phyloP scores from a whole-genome alignment of 2,888 invertebrate genomes.

The Thecocarcelia acutangulata region DNA sequence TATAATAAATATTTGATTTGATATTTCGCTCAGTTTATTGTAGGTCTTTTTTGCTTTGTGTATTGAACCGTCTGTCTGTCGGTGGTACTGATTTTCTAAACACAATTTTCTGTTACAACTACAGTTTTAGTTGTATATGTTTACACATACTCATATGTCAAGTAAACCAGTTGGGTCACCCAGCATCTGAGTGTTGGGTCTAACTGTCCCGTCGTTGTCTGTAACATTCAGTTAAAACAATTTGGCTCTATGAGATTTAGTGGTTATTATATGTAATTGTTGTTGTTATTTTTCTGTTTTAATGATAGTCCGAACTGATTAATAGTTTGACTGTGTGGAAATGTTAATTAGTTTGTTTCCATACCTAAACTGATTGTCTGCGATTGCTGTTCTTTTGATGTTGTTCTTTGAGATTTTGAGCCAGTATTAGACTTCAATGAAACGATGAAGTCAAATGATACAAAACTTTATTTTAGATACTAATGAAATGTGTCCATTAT shows the following conservation, averaged over 20 bases:
- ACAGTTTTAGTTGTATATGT: neutral
- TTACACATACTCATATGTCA: neutral
- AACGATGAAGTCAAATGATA: neutral
- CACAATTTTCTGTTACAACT: neutral
- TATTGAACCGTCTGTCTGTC: too few species aligned
- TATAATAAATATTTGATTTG: constrained; percentile 41
- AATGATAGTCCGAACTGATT: constrained; percentile 56
- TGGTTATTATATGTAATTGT: constrained; percentile 2
- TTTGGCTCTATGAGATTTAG: constrained; percentile 29
- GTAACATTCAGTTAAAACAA: constrained; percentile 48
- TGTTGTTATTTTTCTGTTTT: constrained; percentile 14
- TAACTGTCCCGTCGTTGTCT: constrained; percentile 52
- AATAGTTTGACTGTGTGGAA: constrained; percentile 64
- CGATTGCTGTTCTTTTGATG: neutral
- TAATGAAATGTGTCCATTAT: constrained; percentile 54
- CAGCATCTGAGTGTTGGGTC: neutral
- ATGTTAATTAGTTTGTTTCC: constrained; percentile 65
- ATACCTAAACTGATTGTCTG: constrained; percentile 2
- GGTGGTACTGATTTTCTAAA: constrained; percentile 5
- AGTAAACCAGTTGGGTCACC: neutral
- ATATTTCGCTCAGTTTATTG: constrained; percentile 24
- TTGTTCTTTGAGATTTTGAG: neutral
- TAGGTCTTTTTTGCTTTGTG: neutral
- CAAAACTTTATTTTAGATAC: constrained; percentile 33
- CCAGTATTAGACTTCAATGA: neutral